A percentile compares a stretch with the other conserved stretches of the same genome.
Evolutionary conservation across 2,797 vertebrate genomes (phyloP).

Genomic region (Micropoecilia bifurca): DNA sequence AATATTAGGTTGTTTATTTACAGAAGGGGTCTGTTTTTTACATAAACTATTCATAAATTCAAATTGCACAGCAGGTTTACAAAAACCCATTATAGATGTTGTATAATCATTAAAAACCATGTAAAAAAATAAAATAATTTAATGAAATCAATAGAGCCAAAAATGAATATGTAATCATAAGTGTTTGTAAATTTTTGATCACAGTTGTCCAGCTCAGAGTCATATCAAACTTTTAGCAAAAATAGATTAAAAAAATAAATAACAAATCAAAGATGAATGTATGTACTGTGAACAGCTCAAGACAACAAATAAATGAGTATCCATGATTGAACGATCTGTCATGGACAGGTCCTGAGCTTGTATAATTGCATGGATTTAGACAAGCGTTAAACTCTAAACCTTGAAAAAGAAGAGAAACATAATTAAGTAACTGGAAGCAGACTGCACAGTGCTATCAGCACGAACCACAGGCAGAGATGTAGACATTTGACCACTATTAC

Average conservation of each 20-base stretch:
- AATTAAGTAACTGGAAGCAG: conserved; percentile 80
- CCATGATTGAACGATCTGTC: conserved; percentile 54
- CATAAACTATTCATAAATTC: background rate
- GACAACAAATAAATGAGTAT: background rate
- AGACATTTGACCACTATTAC: conserved; percentile 76
- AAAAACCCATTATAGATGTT: background rate
- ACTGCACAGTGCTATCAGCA: conserved; percentile 70
- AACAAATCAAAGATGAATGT: background rate
- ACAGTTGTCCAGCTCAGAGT: background rate
- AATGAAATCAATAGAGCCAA: background rate
- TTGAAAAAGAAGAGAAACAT: conserved; percentile 66
- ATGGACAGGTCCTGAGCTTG: conserved; percentile 58
- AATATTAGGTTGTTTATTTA: background rate
- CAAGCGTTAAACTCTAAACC: conserved; percentile 71
- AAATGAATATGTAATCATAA: background rate
- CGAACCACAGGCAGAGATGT: conserved; percentile 68
- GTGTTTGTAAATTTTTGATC: background rate
- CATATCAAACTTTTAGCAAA: background rate
- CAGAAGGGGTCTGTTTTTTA: background rate
- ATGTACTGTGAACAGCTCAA: conserved; percentile 15
- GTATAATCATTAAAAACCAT: background rate
- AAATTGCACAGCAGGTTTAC: background rate
- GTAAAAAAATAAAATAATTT: too few species aligned
- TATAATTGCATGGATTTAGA: conserved; percentile 65
- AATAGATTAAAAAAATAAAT: conserved; percentile 1